phyloP scores from a whole-genome alignment of 2,113 vertebrate genomes.

The western clawed frog (Xenopus tropicalis) region DNA sequence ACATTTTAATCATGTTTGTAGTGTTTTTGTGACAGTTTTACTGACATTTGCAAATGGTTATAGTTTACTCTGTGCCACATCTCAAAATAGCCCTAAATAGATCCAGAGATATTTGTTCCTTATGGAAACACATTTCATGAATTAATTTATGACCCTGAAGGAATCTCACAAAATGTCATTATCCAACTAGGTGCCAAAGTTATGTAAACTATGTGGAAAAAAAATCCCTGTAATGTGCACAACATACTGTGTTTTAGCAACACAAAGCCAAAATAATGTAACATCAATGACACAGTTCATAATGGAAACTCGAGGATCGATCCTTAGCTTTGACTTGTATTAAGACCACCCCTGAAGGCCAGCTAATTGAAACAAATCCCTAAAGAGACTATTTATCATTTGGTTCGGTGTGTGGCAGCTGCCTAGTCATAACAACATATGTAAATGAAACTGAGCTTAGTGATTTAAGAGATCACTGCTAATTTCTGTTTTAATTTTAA shows the following conservation, averaged over 20 bases:
- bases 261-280: conserved; percentile 1
- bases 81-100: not conserved
- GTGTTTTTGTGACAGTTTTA: not conserved
- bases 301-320: not conserved
- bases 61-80: not conserved
- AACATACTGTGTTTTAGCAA: not conserved
- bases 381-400: conserved; percentile 30
- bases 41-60: not conserved
- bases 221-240: not conserved
- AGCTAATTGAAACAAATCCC: conserved; percentile 33
- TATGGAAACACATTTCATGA: conserved; percentile 8
- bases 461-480: conserved; percentile 19
- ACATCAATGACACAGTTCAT: not conserved
- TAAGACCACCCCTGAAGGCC: conserved; percentile 17
- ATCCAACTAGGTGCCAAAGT: conserved; percentile 1
- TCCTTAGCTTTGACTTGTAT: conserved; percentile 13
- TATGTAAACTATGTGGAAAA: conserved; percentile 2
- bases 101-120: not conserved
- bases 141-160: not conserved
- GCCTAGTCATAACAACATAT: conserved; percentile 31
- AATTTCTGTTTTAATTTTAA: conserved; percentile 14
- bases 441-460: conserved; percentile 25
- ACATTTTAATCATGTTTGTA: too few species aligned
- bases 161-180: not conserved
- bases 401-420: conserved; percentile 20